Base-by-base conservation (phyloP, 1,140 invertebrate species). In the Drosophila setifemur region DNA sequence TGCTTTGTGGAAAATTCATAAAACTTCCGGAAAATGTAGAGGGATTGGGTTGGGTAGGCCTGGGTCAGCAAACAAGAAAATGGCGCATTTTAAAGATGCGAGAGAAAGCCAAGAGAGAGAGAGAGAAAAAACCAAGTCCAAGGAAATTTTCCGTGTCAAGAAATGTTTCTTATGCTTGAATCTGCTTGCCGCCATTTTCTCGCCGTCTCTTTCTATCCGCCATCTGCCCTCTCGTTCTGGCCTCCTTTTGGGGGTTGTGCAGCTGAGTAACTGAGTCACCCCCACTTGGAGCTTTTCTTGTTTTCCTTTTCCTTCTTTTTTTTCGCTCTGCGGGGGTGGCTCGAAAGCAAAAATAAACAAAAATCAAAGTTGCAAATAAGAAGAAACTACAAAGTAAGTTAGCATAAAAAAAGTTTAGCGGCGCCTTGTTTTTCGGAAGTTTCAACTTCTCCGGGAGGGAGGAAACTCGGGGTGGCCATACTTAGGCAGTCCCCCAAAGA, bases 321-420 rank as follows among this genome's bases (percentile, higher is more conserved):
- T 23, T 25, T n/a, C 7, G 28, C 29, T 25, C 52, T 33, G 23
- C 9, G 43, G 45, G 70, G 49, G 64, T 55, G 42, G 67, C 55
- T 69, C 63, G 72, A 33, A 49, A 61, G 75, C 81, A 74, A 86
- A 86, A 86, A 86, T 86, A 86, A 86, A 86, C 81, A 86, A 86
- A 86, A 86, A 86, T 86, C 81, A 86, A 86, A 86, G 81, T 86
- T 86, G 81, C 81, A 86, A 86, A 86, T 86, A 86, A 81, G 81
- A 86, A 86, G 81, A 86, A 86, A 86, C 81, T 86, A 86, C 81
- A 86, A 86, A 86, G 81, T 86, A 86, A 86, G 81, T 86, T 86
- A 86, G 74, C 82, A 86, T 81, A 86, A 86, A 70, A 68, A 70
- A 70, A 85, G 70, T 85, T 85, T 77, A 73, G 77, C 78, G 77